Percentiles rank a stretch among this genome's conserved stretches.
Evolutionary conservation across 30 jellyfish, hydroid and myxozoan species (phyloP).

Genomic region (Hydractinia echinata): DNA sequence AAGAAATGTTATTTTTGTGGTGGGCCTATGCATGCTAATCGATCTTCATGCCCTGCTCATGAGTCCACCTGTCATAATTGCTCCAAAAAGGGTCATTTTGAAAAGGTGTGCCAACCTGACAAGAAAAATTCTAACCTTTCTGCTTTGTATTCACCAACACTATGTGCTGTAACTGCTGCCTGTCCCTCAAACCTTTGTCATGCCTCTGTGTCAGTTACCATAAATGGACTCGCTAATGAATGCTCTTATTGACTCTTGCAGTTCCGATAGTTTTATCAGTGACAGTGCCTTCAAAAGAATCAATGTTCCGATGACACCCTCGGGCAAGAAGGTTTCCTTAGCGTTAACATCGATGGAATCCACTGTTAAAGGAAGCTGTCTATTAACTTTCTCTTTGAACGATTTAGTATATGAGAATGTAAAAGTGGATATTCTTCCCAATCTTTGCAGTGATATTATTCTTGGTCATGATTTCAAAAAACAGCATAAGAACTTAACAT

Average conservation of each 20-base stretch:
- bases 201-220: not conserved
- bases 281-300: too few species aligned
- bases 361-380: too few species aligned
- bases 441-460: too few species aligned
- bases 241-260: constrained; percentile 4
- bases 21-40: too few species aligned
- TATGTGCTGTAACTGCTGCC: constrained; percentile 19
- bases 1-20: too few species aligned
- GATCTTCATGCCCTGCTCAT: too few species aligned
- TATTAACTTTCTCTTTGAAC: not conserved
- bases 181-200: constrained; percentile 11
- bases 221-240: not conserved
- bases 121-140: constrained; percentile 34
- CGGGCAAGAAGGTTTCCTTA: constrained; percentile 32
- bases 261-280: too few species aligned
- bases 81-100: constrained; percentile 50
- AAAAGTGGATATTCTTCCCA: constrained; percentile 17
- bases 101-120: constrained; percentile 45
- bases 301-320: too few species aligned
- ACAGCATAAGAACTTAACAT: constrained; percentile 39
- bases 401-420: constrained; percentile 19
- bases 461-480: constrained; percentile 31
- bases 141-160: constrained; percentile 41
- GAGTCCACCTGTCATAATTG: too few species aligned
- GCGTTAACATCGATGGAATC: constrained; percentile 32